Conservation (phyloP, 2,888 invertebrate genomes). For the Meloe dianella region DNA sequence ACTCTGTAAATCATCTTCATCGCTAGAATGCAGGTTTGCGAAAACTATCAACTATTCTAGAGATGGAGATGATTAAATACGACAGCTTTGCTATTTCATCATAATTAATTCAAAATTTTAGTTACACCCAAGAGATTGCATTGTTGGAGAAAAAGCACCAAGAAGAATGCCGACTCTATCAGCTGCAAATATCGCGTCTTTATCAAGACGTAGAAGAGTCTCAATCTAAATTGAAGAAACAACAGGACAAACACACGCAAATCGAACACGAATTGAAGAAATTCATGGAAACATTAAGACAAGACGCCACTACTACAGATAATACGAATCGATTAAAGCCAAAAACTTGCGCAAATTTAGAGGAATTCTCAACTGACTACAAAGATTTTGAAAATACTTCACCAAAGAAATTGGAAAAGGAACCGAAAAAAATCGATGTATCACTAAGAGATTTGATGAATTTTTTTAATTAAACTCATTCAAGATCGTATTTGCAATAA, state of each 20-base stretch:
- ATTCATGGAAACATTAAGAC: slow-evolving; percentile 65
- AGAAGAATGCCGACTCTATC: slow-evolving; percentile 77
- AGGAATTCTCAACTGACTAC: slow-evolving; percentile 41
- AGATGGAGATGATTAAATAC: too few relatives aligned
- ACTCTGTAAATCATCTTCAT: too few relatives aligned
- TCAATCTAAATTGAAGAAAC: slow-evolving; percentile 64
- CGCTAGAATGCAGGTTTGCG: too few relatives aligned
- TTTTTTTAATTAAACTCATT: too few relatives aligned
- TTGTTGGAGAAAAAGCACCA: slow-evolving; percentile 78
- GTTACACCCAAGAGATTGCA: slow-evolving; percentile 76
- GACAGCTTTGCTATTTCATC: too few relatives aligned
- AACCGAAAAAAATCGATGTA: neutral
- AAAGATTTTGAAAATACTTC: neutral
- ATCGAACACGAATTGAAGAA: slow-evolving; percentile 77
- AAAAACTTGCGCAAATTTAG: slow-evolving; percentile 48
- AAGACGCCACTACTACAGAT: slow-evolving; percentile 36
- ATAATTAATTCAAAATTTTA: slow-evolving; percentile 50
- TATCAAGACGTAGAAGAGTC: slow-evolving; percentile 71
- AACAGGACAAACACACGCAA: slow-evolving; percentile 65
- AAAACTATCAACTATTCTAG: too few relatives aligned
- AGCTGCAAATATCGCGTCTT: slow-evolving; percentile 73
- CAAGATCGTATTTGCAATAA: neutral
- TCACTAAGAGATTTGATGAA: slow-evolving; percentile 4
- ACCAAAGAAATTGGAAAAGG: neutral
- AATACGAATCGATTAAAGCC: slow-evolving; percentile 49